A percentile compares a stretch with the other conserved stretches of the same genome.
These are phyloP conservation scores for Macrochelys suwanniensis DNA, from an alignment of 2,797 vertebrate species.

Conservation along the genomic window DNA sequence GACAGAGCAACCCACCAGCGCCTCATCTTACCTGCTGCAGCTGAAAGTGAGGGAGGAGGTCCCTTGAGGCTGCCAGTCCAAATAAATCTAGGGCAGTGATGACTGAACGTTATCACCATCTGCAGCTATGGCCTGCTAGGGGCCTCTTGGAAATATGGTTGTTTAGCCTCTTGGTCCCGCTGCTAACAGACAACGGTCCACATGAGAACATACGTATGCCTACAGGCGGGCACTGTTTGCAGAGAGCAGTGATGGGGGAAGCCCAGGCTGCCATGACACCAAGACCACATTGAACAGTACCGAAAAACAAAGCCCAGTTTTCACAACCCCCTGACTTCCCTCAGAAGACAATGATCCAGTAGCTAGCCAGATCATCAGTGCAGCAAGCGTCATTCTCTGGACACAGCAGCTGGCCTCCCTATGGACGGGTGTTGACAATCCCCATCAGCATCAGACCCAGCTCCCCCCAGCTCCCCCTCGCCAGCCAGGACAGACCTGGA, in stretches of 20 bases:
- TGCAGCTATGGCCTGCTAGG: background rate
- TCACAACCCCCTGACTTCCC: too few relatives aligned
- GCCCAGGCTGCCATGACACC: too few relatives aligned
- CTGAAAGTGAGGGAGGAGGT: background rate
- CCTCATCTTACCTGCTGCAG: background rate
- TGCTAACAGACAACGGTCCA: background rate
- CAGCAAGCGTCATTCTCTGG: rapidly evolving
- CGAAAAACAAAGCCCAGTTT: too few relatives aligned
- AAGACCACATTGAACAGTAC: too few relatives aligned
- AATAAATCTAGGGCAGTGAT: background rate
- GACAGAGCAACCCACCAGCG: background rate
- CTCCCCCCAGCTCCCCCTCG: background rate
- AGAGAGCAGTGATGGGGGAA: background rate
- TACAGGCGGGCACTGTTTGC: too few relatives aligned
- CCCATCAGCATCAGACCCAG: background rate
- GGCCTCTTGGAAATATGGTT: background rate
- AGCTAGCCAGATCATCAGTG: background rate
- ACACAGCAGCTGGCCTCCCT: background rate
- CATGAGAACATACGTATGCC: background rate
- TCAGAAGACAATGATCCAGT: background rate
- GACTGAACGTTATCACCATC: background rate
- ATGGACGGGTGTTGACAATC: too few relatives aligned
- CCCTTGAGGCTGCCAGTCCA: background rate
- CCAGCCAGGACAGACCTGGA: background rate
- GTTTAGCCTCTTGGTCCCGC: background rate